Base-by-base conservation (phyloP, 2,797 vertebrate genomes). In the Petrocephalus schoutedeni region DNA sequence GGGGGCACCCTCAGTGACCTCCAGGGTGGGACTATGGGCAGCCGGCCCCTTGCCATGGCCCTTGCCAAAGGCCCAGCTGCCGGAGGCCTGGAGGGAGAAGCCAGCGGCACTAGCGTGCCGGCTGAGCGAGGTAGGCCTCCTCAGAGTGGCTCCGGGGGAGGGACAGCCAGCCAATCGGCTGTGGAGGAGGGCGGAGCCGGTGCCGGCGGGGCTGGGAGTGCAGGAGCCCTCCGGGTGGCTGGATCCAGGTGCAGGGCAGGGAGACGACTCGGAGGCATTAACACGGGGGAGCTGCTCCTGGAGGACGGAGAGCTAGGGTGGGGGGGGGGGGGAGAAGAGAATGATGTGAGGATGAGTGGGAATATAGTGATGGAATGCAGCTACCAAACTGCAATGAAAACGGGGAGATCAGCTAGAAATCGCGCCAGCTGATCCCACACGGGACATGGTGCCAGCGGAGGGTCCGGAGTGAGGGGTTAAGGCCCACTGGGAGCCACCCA, bases 21-120 rank as follows among this genome's bases (percentile, higher is more conserved):
- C 94, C 0, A 95, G 93, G 0, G 94, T 88, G 0, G 97, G 90
- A 36, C 95, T 96, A 28, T 95, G 94, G 4, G 94, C 89, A 0
- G 89, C 45, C 0, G 95, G 93, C n/a, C 95, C 95, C 89, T 95
- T 98, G 0, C 93, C 93, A 57, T 96, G 96, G 23, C 94, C 93
- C 87, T 97, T 97, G 56, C 94, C 93, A 56, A 95, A 91, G 0
- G 96, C 94, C 93, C 97, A 96, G 0, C 97, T 87, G 12, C 88
- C 64, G 0, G 91, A 74, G 0, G 93, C 92, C 0, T 97, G 96
- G 57, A 99, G 95, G 0, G 98, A 96, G 92, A 98, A 97, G 45
- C 97, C 96, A 0, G 97, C 96, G 0, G 97, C 97, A 0, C 98
- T 99, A 93, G 97, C 96, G 0, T 99, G 97, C 36, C 98, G 96